Evolutionary conservation across 2,797 vertebrate species (phyloP).

Genomic region (Peromyscus eremicus): DNA sequence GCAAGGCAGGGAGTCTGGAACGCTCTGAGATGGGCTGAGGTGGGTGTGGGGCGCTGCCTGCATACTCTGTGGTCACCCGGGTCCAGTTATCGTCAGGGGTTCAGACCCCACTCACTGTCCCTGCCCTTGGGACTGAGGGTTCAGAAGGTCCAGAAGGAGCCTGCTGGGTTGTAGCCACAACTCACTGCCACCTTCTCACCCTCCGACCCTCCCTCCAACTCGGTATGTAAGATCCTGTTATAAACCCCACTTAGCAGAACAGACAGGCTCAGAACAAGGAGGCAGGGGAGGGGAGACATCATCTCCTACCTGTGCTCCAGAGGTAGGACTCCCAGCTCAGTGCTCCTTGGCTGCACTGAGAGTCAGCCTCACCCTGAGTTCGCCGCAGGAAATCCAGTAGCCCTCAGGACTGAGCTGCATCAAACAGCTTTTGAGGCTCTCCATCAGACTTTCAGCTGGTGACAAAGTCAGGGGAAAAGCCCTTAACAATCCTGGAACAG

Average conservation of each 20-base stretch:
- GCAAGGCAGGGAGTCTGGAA: slow-evolving; percentile 14
- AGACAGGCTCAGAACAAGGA: neutral
- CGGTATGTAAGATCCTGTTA: neutral
- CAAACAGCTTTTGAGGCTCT: neutral
- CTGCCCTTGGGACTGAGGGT: neutral
- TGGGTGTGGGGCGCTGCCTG: neutral
- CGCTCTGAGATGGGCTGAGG: accelerated
- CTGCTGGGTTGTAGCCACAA: neutral
- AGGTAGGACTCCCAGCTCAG: neutral
- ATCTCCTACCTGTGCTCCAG: neutral
- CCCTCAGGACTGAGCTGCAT: neutral
- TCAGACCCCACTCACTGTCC: neutral
- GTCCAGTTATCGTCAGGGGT: neutral
- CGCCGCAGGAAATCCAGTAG: neutral
- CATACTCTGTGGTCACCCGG: too few relatives aligned
- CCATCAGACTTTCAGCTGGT: neutral
- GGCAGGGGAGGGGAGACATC: neutral
- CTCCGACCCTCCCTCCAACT: neutral
- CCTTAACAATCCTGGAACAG: neutral
- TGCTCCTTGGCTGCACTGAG: neutral
- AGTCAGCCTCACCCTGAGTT: neutral
- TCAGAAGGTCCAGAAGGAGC: neutral
- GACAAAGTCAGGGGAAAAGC: neutral
- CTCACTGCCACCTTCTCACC: neutral
- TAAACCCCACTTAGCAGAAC: neutral